Evolutionary conservation across 2,888 invertebrate genomes (phyloP), one percentile per base, ranked within the genome.

Genomic region (Metacarcinus magister): DNA sequence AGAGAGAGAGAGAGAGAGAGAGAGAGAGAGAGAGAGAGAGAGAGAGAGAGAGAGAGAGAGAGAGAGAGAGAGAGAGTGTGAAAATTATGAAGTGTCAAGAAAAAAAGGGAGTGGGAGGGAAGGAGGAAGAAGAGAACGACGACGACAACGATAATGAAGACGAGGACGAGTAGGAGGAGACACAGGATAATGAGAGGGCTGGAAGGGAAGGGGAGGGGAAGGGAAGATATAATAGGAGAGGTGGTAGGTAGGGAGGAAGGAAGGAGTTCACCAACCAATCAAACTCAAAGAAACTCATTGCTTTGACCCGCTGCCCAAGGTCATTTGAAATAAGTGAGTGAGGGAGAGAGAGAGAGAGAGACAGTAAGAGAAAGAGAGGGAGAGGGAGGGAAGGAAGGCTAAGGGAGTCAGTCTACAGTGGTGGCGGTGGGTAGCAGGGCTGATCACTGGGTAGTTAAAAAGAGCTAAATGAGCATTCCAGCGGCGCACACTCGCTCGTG

Each of bases 321-420:
- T 54, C 54, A 54, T 54, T 54, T 54, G 8, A 16, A 54, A 54
- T 10, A 54, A 54, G 67, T 67, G 67, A n/a, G 4, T 67, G 67
- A 67, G 67, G 5, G 67, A 92, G 92, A 92, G 43, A 46, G 44
- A 46, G 92, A 92, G 48, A 46, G 92, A 92, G 46, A 92, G 92
- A 89, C 46, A 92, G n/a, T 2, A 10, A 28, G 28, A 75, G 28
- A 28, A 28, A 28, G 75, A 75, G 28, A 75, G 75, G 5, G 75
- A 28, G 28, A 28, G 28, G 28, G 75, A n/a, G 28, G 32, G 32
- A 32, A 5, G 13, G 82, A 13, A 7, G 32, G 32, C 82, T 1
- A 32, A 28, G 32, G 82, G 2, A 54, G 67, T 23, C 67, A 93
- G 93, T 54, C 19, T n/a, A 48, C n/a, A 39, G 46, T 43, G 23